These are phyloP conservation scores for Saccostrea cuccullata DNA, from an alignment of 1,140 invertebrate species.

Conservation along the genomic window DNA sequence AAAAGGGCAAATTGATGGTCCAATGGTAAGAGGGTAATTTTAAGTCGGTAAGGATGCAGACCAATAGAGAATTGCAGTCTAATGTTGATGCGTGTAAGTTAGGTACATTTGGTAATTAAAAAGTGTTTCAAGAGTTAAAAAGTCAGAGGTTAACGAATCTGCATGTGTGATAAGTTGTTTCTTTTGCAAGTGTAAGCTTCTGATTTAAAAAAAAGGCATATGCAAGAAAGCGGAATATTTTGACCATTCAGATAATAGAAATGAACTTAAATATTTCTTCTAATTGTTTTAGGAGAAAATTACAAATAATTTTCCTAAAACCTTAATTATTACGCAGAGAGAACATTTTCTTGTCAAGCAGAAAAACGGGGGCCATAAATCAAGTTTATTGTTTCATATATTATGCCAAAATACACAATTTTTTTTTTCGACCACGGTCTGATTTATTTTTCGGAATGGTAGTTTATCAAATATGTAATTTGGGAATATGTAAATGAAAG, in stretches of 20 bases:
- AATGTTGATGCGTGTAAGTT: not conserved
- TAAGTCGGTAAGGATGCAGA: too few relatives aligned
- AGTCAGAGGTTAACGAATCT: not conserved
- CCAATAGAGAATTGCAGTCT: too few relatives aligned
- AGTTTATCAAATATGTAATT: conserved; percentile 37
- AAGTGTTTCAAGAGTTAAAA: not conserved
- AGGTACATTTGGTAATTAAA: not conserved
- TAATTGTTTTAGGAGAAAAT: not conserved
- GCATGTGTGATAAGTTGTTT: too few relatives aligned
- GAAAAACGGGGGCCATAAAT: conserved; percentile 3
- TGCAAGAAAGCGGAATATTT: too few relatives aligned
- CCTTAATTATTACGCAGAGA: conserved; percentile 2
- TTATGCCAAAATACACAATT: conserved; percentile 34
- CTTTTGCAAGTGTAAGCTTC: too few relatives aligned
- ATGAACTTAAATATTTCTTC: not conserved
- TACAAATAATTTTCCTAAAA: not conserved
- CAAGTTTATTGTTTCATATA: conserved; percentile 34
- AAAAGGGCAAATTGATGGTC: too few relatives aligned
- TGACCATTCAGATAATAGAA: too few relatives aligned
- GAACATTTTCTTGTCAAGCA: conserved; percentile 1
- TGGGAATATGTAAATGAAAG: conserved; percentile 34
- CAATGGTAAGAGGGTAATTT: too few relatives aligned
- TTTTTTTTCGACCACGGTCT: conserved; percentile 12
- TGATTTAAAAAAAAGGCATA: too few relatives aligned
- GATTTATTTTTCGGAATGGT: conserved; percentile 19